A percentile compares a stretch with the other conserved stretches of the same genome.
These are phyloP conservation scores for Macrocentrus cingulum DNA, from an alignment of 1,140 invertebrate genomes.

Conservation along the genomic window DNA sequence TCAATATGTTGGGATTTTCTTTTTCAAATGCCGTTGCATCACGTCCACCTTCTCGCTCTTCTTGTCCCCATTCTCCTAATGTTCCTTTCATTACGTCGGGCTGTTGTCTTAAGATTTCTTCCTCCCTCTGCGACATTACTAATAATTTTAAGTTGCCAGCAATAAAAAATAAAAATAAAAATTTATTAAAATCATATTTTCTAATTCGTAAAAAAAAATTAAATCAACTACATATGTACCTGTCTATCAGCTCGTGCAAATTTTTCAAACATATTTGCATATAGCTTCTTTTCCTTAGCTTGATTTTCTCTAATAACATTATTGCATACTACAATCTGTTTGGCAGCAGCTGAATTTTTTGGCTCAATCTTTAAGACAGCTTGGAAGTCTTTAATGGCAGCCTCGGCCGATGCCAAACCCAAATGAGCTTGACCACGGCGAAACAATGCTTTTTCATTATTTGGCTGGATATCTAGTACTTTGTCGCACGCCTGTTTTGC, in stretches of 20 bases:
- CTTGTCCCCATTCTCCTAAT: slow-evolving; percentile 71
- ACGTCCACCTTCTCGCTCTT: slow-evolving; percentile 65
- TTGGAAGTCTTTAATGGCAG: slow-evolving; percentile 80
- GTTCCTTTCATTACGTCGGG: slow-evolving; percentile 71
- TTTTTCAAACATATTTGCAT: slow-evolving; percentile 93
- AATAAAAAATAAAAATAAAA: slow-evolving; percentile 8
- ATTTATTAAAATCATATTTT: neutral
- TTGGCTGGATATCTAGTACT: slow-evolving; percentile 73
- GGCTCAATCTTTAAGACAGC: slow-evolving; percentile 73
- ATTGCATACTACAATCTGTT: slow-evolving; percentile 75
- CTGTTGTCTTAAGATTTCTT: slow-evolving; percentile 65
- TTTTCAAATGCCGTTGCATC: slow-evolving; percentile 75
- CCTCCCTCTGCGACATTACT: slow-evolving; percentile 65
- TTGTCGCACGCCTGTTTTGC: slow-evolving; percentile 72
- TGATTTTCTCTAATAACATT: slow-evolving; percentile 75
- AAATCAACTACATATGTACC: slow-evolving; percentile 57
- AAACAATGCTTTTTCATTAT: slow-evolving; percentile 89
- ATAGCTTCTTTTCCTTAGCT: slow-evolving; percentile 84
- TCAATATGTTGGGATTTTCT: slow-evolving; percentile 76
- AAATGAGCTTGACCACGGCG: slow-evolving; percentile 83
- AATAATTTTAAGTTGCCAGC: slow-evolving; percentile 39
- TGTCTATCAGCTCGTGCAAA: slow-evolving; percentile 79
- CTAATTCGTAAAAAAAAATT: slow-evolving; percentile 33
- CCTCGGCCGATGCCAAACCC: slow-evolving; percentile 74
- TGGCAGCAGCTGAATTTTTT: slow-evolving; percentile 79